phyloP scores from a whole-genome alignment of 2,797 vertebrate species.

The Sciaenops ocellatus region DNA sequence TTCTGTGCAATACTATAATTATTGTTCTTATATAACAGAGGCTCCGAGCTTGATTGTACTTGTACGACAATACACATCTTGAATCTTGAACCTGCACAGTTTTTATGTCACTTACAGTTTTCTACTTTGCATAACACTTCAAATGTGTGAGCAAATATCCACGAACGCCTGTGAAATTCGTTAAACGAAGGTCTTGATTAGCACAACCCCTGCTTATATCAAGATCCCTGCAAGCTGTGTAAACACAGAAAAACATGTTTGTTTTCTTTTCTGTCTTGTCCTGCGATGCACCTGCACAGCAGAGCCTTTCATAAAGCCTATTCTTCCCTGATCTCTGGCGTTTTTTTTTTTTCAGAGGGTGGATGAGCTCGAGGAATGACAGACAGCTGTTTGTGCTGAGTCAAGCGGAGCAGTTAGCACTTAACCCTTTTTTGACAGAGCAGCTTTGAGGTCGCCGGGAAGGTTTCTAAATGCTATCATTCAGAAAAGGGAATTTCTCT shows the following conservation, averaged over 20 bases:
- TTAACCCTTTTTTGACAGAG: background rate
- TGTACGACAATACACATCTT: too few relatives aligned
- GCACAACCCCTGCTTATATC: constrained; percentile 4
- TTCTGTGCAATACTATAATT: too few relatives aligned
- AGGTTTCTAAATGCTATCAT: background rate
- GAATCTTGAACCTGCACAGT: too few relatives aligned
- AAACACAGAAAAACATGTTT: constrained; percentile 20
- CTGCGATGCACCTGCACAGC: constrained; percentile 16
- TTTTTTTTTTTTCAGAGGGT: background rate
- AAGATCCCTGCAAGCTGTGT: constrained; percentile 22
- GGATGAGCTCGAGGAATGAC: background rate
- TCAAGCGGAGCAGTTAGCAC: background rate
- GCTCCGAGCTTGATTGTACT: too few relatives aligned
- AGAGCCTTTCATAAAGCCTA: constrained; percentile 5
- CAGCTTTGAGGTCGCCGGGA: background rate
- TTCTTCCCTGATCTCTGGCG: background rate
- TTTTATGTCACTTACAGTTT: background rate
- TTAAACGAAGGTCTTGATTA: background rate
- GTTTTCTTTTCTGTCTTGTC: background rate
- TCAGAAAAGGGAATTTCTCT: background rate
- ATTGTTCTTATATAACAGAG: too few relatives aligned
- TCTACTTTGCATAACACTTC: background rate
- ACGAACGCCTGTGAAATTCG: background rate
- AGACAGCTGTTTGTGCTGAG: constrained; percentile 6
- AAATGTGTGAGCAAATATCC: background rate